phyloP scores from a whole-genome alignment of 2,113 vertebrate species.

The Pituophis catenifer region DNA sequence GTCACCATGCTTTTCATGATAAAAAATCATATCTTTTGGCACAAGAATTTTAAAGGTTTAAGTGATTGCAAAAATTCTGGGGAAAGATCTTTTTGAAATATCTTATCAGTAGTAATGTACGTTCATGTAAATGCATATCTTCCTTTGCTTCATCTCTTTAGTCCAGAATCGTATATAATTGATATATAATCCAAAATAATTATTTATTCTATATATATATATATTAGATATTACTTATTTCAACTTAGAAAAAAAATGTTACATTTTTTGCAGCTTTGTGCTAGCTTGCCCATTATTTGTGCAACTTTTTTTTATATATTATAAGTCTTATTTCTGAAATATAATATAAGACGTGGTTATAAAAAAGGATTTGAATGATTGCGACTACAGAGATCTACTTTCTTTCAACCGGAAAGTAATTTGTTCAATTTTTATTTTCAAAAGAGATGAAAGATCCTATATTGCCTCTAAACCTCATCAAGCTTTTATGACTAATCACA shows the following conservation, averaged over 20 bases:
- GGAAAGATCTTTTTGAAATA: conserved; percentile 29
- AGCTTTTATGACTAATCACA: conserved; percentile 94
- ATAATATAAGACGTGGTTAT: conserved; percentile 37
- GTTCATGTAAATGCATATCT: conserved; percentile 45
- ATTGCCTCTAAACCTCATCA: conserved; percentile 84
- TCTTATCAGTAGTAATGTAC: conserved; percentile 40
- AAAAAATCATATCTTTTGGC: conserved; percentile 66
- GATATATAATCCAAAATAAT: conserved; percentile 42
- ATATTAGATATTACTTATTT: too few species aligned
- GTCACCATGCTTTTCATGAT: conserved; percentile 73
- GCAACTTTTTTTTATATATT: conserved; percentile 53
- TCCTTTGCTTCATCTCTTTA: conserved; percentile 49
- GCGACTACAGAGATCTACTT: conserved; percentile 53
- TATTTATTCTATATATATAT: too few species aligned
- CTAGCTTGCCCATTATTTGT: conserved; percentile 69
- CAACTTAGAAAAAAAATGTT: conserved; percentile 41
- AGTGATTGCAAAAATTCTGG: conserved; percentile 61
- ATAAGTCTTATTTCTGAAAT: conserved; percentile 53
- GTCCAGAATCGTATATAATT: conserved; percentile 37
- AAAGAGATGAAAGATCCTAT: conserved; percentile 81
- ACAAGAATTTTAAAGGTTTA: conserved; percentile 67
- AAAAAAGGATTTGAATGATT: conserved; percentile 73
- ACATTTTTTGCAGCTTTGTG: conserved; percentile 35
- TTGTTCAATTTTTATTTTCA: conserved; percentile 82
- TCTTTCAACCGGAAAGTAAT: conserved; percentile 72